phyloP scores from a whole-genome alignment of 1,140 invertebrate species.

The Bombus huntii region DNA sequence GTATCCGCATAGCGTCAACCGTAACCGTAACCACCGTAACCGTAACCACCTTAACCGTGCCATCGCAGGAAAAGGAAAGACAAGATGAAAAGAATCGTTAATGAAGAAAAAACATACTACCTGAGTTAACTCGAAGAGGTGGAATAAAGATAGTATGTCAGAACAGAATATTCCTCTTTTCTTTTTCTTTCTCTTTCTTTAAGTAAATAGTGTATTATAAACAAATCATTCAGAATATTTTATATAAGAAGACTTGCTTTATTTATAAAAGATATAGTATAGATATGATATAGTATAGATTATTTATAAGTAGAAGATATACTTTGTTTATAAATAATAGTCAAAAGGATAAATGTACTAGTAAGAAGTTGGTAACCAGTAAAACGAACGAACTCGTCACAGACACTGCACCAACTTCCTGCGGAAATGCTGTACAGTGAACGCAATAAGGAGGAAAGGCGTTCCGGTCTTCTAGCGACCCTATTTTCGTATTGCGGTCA shows the following conservation, averaged over 20 bases:
- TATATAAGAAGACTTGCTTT: too few relatives aligned
- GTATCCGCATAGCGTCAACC: background rate
- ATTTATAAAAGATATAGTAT: background rate
- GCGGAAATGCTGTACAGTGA: slow-evolving; percentile 61
- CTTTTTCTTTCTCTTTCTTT: background rate
- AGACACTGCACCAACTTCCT: slow-evolving; percentile 71
- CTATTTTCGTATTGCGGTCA: slow-evolving; percentile 8
- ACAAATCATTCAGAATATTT: background rate
- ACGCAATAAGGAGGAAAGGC: slow-evolving; percentile 9
- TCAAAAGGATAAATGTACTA: too few relatives aligned
- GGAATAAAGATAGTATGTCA: background rate
- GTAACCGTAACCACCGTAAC: slow-evolving; percentile 1
- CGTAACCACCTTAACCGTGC: background rate
- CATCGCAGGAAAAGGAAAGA: slow-evolving; percentile 13
- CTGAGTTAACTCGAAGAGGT: background rate
- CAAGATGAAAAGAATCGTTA: slow-evolving; percentile 68
- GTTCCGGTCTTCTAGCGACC: slow-evolving; percentile 42
- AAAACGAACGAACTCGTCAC: slow-evolving; percentile 59
- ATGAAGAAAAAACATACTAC: background rate
- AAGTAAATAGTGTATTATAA: background rate
- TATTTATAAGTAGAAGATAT: background rate
- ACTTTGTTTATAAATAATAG: background rate
- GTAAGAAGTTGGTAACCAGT: background rate
- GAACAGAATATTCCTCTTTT: background rate
- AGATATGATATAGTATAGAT: too few relatives aligned